phyloP scores from a whole-genome alignment of 2,797 vertebrate species.

The Cirrhinus molitorella region DNA sequence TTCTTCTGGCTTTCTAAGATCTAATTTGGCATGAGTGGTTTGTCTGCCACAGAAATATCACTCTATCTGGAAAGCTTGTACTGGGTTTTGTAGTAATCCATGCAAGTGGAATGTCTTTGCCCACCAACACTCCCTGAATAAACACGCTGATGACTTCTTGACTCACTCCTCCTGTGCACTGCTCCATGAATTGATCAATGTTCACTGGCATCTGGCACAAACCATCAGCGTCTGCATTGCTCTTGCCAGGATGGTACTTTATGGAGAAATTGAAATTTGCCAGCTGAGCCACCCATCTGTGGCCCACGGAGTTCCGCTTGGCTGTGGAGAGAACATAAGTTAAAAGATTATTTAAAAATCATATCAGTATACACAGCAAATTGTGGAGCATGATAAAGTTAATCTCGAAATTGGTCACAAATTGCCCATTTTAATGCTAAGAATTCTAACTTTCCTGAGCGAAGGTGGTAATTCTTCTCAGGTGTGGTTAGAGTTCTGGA shows the following conservation, averaged over 20 bases:
- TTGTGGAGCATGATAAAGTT: too few relatives aligned
- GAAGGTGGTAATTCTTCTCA: neutral
- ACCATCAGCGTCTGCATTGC: neutral
- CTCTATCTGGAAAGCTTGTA: neutral
- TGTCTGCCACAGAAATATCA: neutral
- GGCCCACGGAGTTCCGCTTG: too few relatives aligned
- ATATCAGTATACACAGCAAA: too few relatives aligned
- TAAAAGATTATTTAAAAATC: too few relatives aligned
- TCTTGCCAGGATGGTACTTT: conserved; percentile 14
- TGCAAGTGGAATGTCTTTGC: neutral
- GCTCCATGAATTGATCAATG: neutral
- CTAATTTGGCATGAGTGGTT: neutral
- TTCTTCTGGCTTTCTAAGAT: neutral
- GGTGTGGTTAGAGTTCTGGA: neutral
- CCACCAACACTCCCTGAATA: neutral
- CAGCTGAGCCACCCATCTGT: neutral
- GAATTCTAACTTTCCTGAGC: conserved; percentile 11
- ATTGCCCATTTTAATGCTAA: too few relatives aligned
- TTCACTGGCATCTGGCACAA: neutral
- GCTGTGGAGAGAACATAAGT: too few relatives aligned
- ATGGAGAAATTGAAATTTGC: conserved; percentile 9
- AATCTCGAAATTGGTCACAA: too few relatives aligned
- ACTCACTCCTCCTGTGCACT: neutral
- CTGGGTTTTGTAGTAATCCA: neutral
- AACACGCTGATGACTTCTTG: neutral